Conservation (phyloP, 2,888 invertebrate species). For the Cheilosia vernalis region DNA sequence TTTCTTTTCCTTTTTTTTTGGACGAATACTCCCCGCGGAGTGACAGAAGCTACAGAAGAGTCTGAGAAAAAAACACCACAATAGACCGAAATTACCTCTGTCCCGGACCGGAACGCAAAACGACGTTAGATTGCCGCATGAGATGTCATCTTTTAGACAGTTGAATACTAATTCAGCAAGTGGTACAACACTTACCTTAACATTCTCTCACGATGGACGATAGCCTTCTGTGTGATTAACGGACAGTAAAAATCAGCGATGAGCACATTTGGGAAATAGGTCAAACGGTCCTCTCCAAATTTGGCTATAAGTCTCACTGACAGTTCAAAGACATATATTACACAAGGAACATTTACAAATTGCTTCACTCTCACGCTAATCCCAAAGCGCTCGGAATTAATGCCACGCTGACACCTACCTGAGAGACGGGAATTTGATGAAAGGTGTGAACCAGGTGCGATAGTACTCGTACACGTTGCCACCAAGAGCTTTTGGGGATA, state of each 20-base stretch:
- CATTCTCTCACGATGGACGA: not conserved
- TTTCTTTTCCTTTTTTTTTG: not conserved
- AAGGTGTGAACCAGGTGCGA: not conserved
- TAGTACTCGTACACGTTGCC: not conserved
- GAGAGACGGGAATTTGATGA: not conserved
- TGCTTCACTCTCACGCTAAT: not conserved
- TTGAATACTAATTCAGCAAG: constrained; percentile 1
- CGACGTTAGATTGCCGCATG: not conserved
- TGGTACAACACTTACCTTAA: not conserved
- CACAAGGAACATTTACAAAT: not conserved
- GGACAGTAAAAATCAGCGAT: not conserved
- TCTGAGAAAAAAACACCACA: not conserved
- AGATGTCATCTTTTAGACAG: constrained; percentile 1
- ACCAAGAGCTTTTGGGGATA: constrained; percentile 37
- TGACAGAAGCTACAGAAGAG: not conserved
- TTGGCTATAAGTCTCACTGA: constrained; percentile 8
- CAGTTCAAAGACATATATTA: not conserved
- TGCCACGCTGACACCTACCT: not conserved
- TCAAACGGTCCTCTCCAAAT: not conserved
- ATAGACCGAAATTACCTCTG: not conserved
- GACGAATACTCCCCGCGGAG: not conserved
- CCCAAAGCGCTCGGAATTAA: not conserved
- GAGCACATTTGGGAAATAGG: not conserved
- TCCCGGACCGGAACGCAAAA: not conserved
- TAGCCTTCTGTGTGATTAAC: constrained; percentile 6